These are phyloP conservation scores for Olivierus martensii DNA, from an alignment of 1,140 invertebrate genomes.

Conservation along the genomic window DNA sequence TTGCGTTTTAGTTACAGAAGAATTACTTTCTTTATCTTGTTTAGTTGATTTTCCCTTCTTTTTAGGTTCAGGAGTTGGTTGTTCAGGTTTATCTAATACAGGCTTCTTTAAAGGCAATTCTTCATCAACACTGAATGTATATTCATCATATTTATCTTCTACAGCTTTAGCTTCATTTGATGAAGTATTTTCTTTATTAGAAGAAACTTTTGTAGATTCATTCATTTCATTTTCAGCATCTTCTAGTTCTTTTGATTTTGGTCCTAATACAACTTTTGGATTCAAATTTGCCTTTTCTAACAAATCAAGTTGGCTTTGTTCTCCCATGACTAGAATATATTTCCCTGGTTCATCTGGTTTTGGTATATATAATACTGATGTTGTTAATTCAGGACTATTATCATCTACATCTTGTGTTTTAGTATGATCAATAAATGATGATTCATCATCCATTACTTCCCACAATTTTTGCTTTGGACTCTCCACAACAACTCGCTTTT, in stretches of 20 bases:
- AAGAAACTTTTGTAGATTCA: no score
- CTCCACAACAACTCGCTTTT: neutral
- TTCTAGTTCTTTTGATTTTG: neutral
- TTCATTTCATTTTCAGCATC: no score
- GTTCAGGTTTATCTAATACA: no score
- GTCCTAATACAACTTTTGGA: conserved; percentile 7
- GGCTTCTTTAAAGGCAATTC: no score
- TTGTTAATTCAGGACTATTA: neutral
- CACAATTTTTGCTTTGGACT: neutral
- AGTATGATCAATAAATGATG: neutral
- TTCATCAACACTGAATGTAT: no score
- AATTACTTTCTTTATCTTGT: no score
- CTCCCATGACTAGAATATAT: conserved; percentile 13
- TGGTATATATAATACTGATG: conserved; percentile 12
- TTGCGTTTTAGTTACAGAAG: no score
- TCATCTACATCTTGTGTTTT: neutral
- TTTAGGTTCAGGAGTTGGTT: no score
- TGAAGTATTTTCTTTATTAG: no score
- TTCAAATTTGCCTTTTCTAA: conserved; percentile 11
- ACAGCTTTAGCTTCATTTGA: no score
- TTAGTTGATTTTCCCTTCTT: no score
- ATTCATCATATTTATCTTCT: no score
- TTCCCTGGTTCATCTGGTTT: conserved; percentile 14
- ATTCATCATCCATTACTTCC: neutral
- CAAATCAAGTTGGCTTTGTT: conserved; percentile 7